Percentiles rank a stretch among this genome's conserved stretches.
Conservation (phyloP, 2,797 vertebrate species). For the Enteromius afrohamiltoni region DNA sequence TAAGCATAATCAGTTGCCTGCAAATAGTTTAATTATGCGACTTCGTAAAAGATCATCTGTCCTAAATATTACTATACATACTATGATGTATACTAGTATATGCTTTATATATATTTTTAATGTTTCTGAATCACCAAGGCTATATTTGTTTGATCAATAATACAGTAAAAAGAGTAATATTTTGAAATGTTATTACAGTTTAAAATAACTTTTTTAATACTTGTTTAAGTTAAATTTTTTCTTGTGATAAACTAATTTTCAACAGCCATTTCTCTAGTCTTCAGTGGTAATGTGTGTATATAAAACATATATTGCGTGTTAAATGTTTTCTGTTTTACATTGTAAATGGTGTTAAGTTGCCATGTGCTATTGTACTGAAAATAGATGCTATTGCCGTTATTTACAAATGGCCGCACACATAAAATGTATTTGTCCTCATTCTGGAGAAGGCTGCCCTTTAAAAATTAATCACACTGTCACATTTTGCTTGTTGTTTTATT, state of each 20-base stretch:
- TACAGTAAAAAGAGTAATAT: neutral
- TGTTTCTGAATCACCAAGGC: neutral
- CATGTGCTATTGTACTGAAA: slow-evolving; percentile 27
- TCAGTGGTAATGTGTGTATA: neutral
- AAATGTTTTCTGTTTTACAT: neutral
- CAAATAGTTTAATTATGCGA: neutral
- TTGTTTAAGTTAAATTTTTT: neutral
- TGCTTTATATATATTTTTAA: neutral
- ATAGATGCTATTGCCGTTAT: slow-evolving; percentile 18
- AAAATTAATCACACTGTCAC: neutral
- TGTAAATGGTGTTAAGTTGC: neutral
- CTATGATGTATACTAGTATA: neutral
- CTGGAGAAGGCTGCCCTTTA: slow-evolving; percentile 1
- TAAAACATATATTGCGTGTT: neutral
- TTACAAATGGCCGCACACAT: slow-evolving; percentile 18
- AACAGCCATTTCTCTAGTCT: neutral
- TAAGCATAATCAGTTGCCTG: neutral
- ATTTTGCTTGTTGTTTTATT: neutral
- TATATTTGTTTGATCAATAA: slow-evolving; percentile 4
- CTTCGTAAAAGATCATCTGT: neutral
- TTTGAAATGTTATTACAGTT: neutral
- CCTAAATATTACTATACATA: neutral
- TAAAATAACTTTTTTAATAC: neutral
- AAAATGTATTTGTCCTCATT: slow-evolving; percentile 3
- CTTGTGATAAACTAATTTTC: neutral